phyloP scores from a whole-genome alignment of 2,888 invertebrate genomes.

The Hermodice carunculata region DNA sequence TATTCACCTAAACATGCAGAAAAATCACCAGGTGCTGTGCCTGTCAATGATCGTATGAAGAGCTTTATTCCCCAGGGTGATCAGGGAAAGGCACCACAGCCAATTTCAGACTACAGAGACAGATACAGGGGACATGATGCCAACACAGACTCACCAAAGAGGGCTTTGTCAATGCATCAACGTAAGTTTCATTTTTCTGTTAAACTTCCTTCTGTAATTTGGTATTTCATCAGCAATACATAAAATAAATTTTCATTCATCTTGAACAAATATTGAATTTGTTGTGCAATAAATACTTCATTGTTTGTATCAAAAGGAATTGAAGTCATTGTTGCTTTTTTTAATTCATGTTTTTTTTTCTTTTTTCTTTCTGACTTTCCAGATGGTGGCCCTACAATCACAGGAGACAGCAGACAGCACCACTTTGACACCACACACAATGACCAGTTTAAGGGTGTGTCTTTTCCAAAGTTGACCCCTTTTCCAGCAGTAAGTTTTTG shows the following conservation, averaged over 20 bases:
- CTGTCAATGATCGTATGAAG: conserved; percentile 34
- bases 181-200: conserved; percentile 42
- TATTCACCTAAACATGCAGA: conserved; percentile 52
- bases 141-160: conserved; percentile 42
- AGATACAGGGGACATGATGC: conserved; percentile 57
- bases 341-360: no score
- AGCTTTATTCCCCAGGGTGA: conserved; percentile 61
- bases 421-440: conserved; percentile 56
- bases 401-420: conserved; percentile 54
- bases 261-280: no score
- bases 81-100: conserved; percentile 52
- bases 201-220: not conserved
- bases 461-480: conserved; percentile 46
- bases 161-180: conserved; percentile 55
- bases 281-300: no score
- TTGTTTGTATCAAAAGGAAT: no score
- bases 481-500: conserved; percentile 43
- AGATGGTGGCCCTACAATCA: conserved; percentile 60
- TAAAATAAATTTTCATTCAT: not conserved
- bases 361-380: conserved; percentile 7
- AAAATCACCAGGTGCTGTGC: conserved; percentile 28
- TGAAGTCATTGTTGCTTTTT: not conserved
- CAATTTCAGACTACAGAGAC: conserved; percentile 59
- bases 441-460: conserved; percentile 52
- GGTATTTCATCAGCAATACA: not conserved